Conservation (phyloP, 1,140 invertebrate species). For the Cheumatopsyche charites region DNA sequence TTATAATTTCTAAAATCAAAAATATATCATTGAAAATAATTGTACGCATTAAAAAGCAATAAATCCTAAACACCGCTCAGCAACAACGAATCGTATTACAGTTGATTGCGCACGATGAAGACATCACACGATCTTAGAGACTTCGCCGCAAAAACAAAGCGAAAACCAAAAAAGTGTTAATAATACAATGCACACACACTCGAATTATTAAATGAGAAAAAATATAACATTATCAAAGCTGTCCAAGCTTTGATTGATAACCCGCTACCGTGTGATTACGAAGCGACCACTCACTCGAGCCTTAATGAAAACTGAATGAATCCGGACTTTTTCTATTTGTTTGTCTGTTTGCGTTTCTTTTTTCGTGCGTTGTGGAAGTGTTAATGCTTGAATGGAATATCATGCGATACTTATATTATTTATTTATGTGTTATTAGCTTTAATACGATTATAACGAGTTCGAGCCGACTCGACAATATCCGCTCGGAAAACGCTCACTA, state of each 20-base stretch:
- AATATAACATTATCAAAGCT: slow-evolving; percentile 21
- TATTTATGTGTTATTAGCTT: background rate
- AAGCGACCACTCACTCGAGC: background rate
- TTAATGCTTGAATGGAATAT: slow-evolving; percentile 16
- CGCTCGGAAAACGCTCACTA: background rate
- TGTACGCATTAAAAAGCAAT: no score
- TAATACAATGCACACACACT: background rate
- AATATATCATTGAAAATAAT: no score
- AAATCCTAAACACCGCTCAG: no score
- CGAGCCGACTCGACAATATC: background rate
- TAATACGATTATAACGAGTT: slow-evolving; percentile 8
- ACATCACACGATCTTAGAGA: no score
- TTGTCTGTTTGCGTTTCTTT: background rate
- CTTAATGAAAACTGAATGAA: slow-evolving; percentile 26
- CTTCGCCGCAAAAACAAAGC: no score
- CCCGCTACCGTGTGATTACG: slow-evolving; percentile 22
- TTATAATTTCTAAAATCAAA: no score
- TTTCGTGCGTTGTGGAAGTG: background rate
- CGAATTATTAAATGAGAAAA: background rate
- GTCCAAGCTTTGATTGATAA: slow-evolving; percentile 34
- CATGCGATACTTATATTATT: slow-evolving; percentile 30
- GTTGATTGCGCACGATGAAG: no score
- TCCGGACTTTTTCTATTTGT: background rate
- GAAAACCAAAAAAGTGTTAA: background rate
- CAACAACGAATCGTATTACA: no score